Percentiles rank a stretch among this genome's conserved stretches.
Conservation (phyloP, 2,797 vertebrate genomes). For the Buphagus erythrorhynchus region DNA sequence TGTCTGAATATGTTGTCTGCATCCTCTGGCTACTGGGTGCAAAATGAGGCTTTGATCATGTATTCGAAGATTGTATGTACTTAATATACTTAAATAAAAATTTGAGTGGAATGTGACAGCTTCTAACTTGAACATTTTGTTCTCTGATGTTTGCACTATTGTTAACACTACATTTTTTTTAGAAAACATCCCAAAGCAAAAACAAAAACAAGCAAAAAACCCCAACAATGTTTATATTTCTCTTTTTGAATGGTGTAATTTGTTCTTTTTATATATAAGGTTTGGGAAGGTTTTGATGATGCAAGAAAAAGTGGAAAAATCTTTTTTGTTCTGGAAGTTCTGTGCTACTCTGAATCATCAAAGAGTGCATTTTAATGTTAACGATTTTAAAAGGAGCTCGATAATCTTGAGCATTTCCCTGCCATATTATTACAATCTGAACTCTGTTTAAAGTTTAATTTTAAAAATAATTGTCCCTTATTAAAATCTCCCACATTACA, state of each 20-base stretch:
- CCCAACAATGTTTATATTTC: not conserved
- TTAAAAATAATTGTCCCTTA: slow-evolving; percentile 78
- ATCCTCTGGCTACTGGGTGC: not conserved
- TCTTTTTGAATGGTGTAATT: not conserved
- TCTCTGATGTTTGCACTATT: not conserved
- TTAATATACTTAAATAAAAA: not conserved
- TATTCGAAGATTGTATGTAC: not conserved
- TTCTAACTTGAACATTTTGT: not conserved
- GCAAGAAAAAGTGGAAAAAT: not conserved
- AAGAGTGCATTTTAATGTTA: slow-evolving; percentile 8
- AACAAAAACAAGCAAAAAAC: fast-evolving
- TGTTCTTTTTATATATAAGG: not conserved
- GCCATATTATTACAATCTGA: slow-evolving; percentile 58
- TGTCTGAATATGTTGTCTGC: not conserved
- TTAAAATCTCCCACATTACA: slow-evolving; percentile 75
- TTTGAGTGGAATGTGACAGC: not conserved
- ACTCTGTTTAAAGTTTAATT: slow-evolving; percentile 78
- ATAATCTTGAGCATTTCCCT: slow-evolving; percentile 53
- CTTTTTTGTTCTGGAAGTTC: not conserved
- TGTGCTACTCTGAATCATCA: not conserved
- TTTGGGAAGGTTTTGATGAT: not conserved
- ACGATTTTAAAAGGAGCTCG: slow-evolving; percentile 37
- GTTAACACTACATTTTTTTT: not conserved
- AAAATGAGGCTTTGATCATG: not conserved
- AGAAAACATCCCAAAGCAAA: not conserved